Evolutionary conservation across 2,888 invertebrate genomes (phyloP).

Genomic region (Drosophila phalerata): DNA sequence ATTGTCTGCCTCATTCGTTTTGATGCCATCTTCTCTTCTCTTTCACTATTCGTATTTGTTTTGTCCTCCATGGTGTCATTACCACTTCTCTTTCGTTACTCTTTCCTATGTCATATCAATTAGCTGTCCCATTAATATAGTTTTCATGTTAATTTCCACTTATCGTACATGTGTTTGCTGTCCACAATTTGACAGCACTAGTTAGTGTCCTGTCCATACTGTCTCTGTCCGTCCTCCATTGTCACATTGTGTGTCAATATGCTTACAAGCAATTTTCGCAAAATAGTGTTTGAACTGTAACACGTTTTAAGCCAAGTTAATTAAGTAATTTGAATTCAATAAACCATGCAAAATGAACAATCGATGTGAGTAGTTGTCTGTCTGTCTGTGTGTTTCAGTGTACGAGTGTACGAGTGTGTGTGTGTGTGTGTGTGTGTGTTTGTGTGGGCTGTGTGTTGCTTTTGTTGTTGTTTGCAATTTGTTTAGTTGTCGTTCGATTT

Average conservation of each 20-base stretch:
- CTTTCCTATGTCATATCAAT: slow-evolving; percentile 7
- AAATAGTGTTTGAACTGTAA: slow-evolving; percentile 20
- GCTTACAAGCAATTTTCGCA: slow-evolving; percentile 19
- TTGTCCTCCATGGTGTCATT: slow-evolving; percentile 2
- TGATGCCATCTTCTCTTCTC: background rate
- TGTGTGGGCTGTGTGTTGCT: slow-evolving; percentile 1
- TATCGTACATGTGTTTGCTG: slow-evolving; percentile 23
- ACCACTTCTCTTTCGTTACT: background rate
- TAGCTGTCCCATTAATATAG: slow-evolving; percentile 25
- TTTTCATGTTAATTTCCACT: slow-evolving; percentile 18
- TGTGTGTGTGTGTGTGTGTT: background rate
- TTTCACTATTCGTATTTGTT: background rate
- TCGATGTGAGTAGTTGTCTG: slow-evolving; percentile 16
- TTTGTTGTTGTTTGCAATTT: slow-evolving; percentile 42
- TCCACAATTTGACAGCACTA: slow-evolving; percentile 19
- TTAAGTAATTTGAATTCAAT: slow-evolving; percentile 34
- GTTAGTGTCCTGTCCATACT: background rate
- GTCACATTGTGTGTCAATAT: slow-evolving; percentile 17
- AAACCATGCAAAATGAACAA: slow-evolving; percentile 35
- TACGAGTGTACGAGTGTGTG: background rate
- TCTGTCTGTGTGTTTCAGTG: background rate
- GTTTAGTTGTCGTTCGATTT: slow-evolving; percentile 51
- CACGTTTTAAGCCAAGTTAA: slow-evolving; percentile 28
- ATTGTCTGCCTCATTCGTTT: background rate
- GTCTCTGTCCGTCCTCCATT: slow-evolving; percentile 5